phyloP scores from a whole-genome alignment of 30 jellyfish, hydroid and myxozoan genomes.

The Cassiopea xamachana region DNA sequence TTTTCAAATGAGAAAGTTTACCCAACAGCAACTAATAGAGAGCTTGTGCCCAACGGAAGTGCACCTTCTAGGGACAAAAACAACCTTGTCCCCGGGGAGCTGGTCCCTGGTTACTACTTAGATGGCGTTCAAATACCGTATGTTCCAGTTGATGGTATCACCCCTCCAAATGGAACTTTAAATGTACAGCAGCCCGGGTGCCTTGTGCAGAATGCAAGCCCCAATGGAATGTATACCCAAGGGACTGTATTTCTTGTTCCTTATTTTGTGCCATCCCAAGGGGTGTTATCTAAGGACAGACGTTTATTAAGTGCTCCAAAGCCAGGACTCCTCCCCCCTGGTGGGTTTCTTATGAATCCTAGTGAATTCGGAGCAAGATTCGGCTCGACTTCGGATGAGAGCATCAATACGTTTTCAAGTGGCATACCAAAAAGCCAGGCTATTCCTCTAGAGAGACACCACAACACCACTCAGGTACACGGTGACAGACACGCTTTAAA shows the following conservation, averaged over 20 bases:
- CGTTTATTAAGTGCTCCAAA: not conserved
- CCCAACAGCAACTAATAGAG: not conserved
- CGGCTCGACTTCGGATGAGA: constrained; percentile 11
- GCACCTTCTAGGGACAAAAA: not conserved
- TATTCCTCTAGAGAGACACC: not conserved
- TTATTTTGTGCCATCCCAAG: constrained; percentile 61
- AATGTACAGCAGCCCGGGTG: constrained; percentile 3
- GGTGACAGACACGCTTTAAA: not conserved
- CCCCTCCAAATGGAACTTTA: constrained; percentile 20
- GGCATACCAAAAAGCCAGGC: not conserved
- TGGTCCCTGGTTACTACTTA: not conserved
- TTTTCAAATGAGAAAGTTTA: constrained; percentile 1
- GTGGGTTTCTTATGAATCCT: constrained; percentile 34
- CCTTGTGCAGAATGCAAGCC: not conserved
- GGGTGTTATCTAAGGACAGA: constrained; percentile 21
- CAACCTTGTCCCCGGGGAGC: not conserved
- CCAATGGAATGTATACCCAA: constrained; percentile 35
- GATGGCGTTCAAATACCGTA: not conserved
- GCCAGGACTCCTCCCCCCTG: constrained; percentile 44
- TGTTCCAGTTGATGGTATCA: not conserved
- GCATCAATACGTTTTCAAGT: not conserved
- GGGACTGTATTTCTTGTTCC: constrained; percentile 71
- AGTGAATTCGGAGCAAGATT: constrained; percentile 29
- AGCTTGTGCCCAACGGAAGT: not conserved
- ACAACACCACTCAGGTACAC: not conserved